These are phyloP conservation scores for Lepidurus packardi DNA, from an alignment of 1,140 invertebrate species.

Conservation along the genomic window DNA sequence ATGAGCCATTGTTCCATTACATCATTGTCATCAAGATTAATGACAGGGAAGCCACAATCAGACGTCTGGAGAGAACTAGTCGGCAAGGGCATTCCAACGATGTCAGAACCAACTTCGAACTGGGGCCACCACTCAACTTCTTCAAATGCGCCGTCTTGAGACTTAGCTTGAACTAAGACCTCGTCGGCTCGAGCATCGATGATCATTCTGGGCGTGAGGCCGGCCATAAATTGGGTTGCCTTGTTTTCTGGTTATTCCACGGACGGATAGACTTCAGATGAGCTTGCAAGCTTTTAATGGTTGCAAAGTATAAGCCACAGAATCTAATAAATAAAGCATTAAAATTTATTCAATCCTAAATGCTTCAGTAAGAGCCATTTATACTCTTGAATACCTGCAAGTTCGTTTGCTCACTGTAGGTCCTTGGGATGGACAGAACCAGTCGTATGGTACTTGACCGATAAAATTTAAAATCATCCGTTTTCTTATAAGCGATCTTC, in stretches of 20 bases:
- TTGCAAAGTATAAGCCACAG: neutral
- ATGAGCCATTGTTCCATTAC: constrained; percentile 1
- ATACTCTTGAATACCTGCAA: neutral
- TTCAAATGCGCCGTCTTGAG: neutral
- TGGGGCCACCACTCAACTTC: neutral
- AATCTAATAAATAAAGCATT: constrained; percentile 3
- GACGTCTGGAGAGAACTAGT: neutral
- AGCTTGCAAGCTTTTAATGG: neutral
- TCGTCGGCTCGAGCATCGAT: neutral
- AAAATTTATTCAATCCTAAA: neutral
- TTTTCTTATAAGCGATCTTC: neutral
- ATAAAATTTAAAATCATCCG: neutral
- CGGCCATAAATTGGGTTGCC: neutral
- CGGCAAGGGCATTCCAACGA: neutral
- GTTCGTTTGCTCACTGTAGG: neutral
- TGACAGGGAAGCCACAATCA: neutral
- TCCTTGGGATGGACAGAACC: neutral
- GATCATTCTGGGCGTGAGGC: neutral
- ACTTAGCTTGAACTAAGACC: neutral
- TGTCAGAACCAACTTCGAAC: neutral
- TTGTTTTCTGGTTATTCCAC: neutral
- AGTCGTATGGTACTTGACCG: neutral
- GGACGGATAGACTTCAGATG: neutral
- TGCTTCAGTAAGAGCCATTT: neutral
- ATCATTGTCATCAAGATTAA: constrained; percentile 1